These are phyloP conservation scores for Parascotia fuliginaria DNA, from an alignment of 2,888 invertebrate species.

Conservation along the genomic window DNA sequence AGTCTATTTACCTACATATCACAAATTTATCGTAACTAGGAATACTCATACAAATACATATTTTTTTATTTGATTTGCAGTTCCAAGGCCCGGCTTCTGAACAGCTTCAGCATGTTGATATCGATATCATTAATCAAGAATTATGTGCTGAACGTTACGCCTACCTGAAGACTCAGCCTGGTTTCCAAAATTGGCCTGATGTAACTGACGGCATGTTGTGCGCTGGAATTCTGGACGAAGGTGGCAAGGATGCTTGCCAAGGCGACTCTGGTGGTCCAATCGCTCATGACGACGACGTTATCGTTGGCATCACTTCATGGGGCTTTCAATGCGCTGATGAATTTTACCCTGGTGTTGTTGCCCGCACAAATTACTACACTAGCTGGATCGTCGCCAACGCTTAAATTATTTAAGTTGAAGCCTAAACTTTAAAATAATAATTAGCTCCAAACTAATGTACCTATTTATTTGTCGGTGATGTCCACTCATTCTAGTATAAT, in stretches of 20 bases:
- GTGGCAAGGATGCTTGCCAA: conserved; percentile 56
- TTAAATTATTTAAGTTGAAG: too few relatives aligned
- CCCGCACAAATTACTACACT: conserved; percentile 51
- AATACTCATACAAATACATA: neutral
- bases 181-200: conserved; percentile 43
- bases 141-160: conserved; percentile 62
- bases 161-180: conserved; percentile 44
- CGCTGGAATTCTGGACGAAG: conserved; percentile 62
- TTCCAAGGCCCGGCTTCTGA: conserved; percentile 39
- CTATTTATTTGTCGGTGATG: too few relatives aligned
- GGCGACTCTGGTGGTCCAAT: conserved; percentile 68
- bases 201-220: conserved; percentile 69
- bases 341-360: conserved; percentile 53
- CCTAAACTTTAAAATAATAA: too few relatives aligned
- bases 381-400: conserved; percentile 55
- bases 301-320: conserved; percentile 58
- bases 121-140: conserved; percentile 59
- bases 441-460: too few relatives aligned
- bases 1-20: too few relatives aligned
- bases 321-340: conserved; percentile 46
- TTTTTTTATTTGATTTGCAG: conserved; percentile 24
- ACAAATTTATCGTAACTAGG: too few relatives aligned
- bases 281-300: conserved; percentile 49
- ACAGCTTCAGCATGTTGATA: conserved; percentile 53
- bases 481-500: too few relatives aligned